Base-by-base conservation (phyloP, 2,888 invertebrate species). In the Cosmopolites sordidus region DNA sequence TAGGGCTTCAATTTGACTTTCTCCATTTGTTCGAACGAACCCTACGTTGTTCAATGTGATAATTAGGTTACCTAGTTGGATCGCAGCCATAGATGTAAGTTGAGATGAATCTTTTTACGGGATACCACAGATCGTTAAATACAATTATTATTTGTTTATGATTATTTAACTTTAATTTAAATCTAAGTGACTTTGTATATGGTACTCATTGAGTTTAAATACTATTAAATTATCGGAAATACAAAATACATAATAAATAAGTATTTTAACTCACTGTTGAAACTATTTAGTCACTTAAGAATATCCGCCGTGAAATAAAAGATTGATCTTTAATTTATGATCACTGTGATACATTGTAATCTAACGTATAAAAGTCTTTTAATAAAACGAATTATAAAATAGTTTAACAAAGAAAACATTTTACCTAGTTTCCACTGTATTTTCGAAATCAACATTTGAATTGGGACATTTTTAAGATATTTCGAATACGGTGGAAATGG, bases 1-100 rank as follows among this genome's bases (percentile, higher is more conserved):
- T 61, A 69, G 75, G 64, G 74, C 74, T 64, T 75, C 75, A 62
- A 74, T 75, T 64, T 75, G 72, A 74, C 45, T 51, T 30, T 11
- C 17, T 43, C 33, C 16, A 16, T 29, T 46, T 39, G 22, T 18
- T n/a, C 38, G 33, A 44, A 43, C 48, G 11, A 16, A 46, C 48
- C 48, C 59, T 58, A 58, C 43, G 33, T 54, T 53, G 51, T 56
- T 59, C 56, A 56, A 62, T 65, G 64, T 65, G 66, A 66, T 64
- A 64, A 55, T 59, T 59, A 58, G 41, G 53, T 44, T 48, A 53
- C 43, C 27, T 29, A 16, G 39, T 40, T 53, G 9, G 48, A 44
- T 41, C 43, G 48, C 48, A 43, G 48, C 9, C 15, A 30, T 16
- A 16, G 40, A 27, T 48, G 37, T 48, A 48, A 33, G 30, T 48